Base-by-base conservation (phyloP, 2,113 vertebrate species). In the Motacilla alba region DNA sequence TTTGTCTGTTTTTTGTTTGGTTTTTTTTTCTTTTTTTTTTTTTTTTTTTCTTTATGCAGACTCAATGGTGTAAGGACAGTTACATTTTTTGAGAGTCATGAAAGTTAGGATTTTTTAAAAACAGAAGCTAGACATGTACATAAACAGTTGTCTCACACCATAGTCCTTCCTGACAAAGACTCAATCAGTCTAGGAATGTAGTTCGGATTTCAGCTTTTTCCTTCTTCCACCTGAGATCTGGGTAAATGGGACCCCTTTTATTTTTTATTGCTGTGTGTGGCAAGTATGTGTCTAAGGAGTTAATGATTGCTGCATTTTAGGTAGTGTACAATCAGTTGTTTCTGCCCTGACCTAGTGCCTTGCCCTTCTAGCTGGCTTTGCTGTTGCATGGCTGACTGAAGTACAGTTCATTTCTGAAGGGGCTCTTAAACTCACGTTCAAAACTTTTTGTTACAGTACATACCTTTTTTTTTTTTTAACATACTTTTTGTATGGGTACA, bases 251-350 rank as follows among this genome's bases (percentile, higher is more conserved):
- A 66, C 24, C 2, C 24, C 2, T 26, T 79, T 89, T 85, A 47
- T 8, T 27, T 47, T 68, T 73, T 52, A 31, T n/a, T 63, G 26
- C 31, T 85, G 21, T n/a, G 24, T 90, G 37, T 59, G 80, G 31
- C 35, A 83, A 41, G 17, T 43, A 7, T 26, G 58, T 72, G 33
- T 41, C 58, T 73, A 83, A 91, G 63, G 67, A 88, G 82, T 90
- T 95, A 96, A 88, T 95, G 85, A 90, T 92, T 95, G 43, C 39
- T 90, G 50, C 50, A 47, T 89, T 78, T 37, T 49, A 90, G 41
- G 56, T 77, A 77, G n/a, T 22, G 15, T 50, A 33, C 80, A 50
- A 77, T 66, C 59, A 92, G 39, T 37, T 74, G 3, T 74, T 87
- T 67, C 68, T 95, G 60, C 77, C 53, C 31, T 60, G 22, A 72